Conservation (phyloP, 2,888 invertebrate genomes). For the Callosobruchus maculatus region DNA sequence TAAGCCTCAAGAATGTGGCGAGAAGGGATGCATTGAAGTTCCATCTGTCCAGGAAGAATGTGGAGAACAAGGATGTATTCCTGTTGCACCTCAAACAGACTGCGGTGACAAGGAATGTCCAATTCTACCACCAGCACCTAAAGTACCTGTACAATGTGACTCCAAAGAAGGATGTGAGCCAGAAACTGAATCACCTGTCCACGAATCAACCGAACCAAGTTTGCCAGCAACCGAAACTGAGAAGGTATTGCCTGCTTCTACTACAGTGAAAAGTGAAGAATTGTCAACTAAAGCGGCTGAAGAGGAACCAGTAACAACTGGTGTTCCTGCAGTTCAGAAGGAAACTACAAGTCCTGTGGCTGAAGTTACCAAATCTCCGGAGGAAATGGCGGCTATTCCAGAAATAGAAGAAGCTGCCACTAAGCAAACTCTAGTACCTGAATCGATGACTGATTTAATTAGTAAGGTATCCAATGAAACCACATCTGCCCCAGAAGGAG, state of each 20-base stretch:
- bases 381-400: constrained; percentile 9
- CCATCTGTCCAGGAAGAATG: not conserved
- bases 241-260: not conserved
- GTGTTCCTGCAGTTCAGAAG: constrained; percentile 1
- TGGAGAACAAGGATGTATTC: not conserved
- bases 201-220: not conserved
- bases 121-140: not conserved
- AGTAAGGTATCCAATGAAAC: constrained; percentile 3
- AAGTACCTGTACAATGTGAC: not conserved
- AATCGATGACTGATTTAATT: constrained; percentile 9
- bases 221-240: not conserved
- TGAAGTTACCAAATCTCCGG: constrained; percentile 6
- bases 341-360: not conserved
- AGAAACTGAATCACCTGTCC: not conserved
- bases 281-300: not conserved
- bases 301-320: not conserved
- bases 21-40: not conserved
- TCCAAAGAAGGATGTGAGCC: not conserved
- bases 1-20: not conserved
- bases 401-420: constrained; percentile 19
- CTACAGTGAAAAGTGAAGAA: not conserved
- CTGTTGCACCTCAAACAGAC: not conserved
- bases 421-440: constrained; percentile 4
- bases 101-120: not conserved
- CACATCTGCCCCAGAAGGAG: constrained; percentile 13